Base-by-base conservation (phyloP, 2,888 invertebrate species). In the Ephialtes manifestator region DNA sequence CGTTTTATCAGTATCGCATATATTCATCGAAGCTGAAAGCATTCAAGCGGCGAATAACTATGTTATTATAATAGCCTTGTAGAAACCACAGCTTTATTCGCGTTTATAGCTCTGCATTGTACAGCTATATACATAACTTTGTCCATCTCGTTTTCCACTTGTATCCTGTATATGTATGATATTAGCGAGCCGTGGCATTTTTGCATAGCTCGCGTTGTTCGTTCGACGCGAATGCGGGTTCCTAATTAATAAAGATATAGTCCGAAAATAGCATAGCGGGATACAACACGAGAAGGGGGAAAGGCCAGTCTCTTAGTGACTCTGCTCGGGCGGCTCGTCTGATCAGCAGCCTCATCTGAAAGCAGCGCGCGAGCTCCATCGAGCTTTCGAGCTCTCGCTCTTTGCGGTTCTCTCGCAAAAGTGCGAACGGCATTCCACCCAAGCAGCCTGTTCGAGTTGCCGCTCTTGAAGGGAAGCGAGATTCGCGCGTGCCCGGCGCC, bases 201-300 rank as follows among this genome's bases (percentile, higher is more conserved):
- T 74, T 24, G 31, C 46, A 18, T 70, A 15, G n/a, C 18, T 20
- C 20, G 28, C 18, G 31, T 78, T 70, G 48, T 53, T 58, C 74
- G 18, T 39, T 58, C 70, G 24, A 60, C 75, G 82, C 81, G 78
- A 67, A 83, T 80, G 83, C 85, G 87, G 84, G 83, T 81, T 87
- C 83, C 87, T 84, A 88, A 89, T 90, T 88, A 88, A 88, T 86
- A 87, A 87, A 87, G 88, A 89, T 89, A 87, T 88, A 88, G 80
- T 87, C 84, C 72, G 81, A 89, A 88, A 90, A 89, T 87, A 87
- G 87, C 81, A 82, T 35, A 31, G 35, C 15, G 35, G 24, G 55
- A 10, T 1, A 28, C 3, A 20, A 28, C 28, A 67, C 28, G 46
- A 4, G 24, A 20, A 28, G 28, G 28, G 43, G 72, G 39, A 53